phyloP scores from a whole-genome alignment of 2,797 vertebrate species.

The Spheniscus humboldti region DNA sequence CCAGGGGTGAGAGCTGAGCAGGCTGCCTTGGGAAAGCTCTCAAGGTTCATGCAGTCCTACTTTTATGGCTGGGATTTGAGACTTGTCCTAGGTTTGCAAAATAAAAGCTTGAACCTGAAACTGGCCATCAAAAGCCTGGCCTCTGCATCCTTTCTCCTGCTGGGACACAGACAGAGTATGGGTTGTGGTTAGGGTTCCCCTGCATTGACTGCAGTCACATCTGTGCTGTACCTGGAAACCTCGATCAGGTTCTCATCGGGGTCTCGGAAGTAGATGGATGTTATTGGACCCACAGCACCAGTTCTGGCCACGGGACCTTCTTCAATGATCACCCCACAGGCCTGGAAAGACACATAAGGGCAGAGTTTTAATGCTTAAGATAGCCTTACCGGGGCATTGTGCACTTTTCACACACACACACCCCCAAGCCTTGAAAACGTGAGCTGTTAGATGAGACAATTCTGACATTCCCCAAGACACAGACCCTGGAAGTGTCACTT shows the following conservation, averaged over 20 bases:
- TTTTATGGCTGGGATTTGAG: background rate
- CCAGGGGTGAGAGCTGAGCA: background rate
- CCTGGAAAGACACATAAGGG: slow-evolving; percentile 65
- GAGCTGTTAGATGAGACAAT: too few species aligned
- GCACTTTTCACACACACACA: background rate
- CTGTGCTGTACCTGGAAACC: slow-evolving; percentile 82
- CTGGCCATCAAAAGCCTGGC: background rate
- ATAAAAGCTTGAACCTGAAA: background rate
- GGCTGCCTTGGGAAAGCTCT: background rate
- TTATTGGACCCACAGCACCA: slow-evolving; percentile 83
- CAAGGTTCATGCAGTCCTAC: rapidly evolving
- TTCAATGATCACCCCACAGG: slow-evolving; percentile 80
- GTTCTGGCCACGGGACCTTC: slow-evolving; percentile 87
- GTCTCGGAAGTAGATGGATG: slow-evolving; percentile 88
- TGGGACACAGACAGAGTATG: background rate
- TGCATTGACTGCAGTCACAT: rapidly evolving
- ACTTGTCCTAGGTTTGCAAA: background rate
- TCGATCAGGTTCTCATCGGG: slow-evolving; percentile 89
- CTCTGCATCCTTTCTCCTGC: background rate
- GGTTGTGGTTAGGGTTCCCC: background rate
- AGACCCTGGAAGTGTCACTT: too few species aligned
- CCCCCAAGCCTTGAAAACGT: too few species aligned
- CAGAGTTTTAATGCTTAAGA: background rate
- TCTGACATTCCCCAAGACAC: too few species aligned
- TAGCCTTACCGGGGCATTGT: rapidly evolving